Conservation (phyloP, 1,140 invertebrate species). For the Drosophila nebulosa region DNA sequence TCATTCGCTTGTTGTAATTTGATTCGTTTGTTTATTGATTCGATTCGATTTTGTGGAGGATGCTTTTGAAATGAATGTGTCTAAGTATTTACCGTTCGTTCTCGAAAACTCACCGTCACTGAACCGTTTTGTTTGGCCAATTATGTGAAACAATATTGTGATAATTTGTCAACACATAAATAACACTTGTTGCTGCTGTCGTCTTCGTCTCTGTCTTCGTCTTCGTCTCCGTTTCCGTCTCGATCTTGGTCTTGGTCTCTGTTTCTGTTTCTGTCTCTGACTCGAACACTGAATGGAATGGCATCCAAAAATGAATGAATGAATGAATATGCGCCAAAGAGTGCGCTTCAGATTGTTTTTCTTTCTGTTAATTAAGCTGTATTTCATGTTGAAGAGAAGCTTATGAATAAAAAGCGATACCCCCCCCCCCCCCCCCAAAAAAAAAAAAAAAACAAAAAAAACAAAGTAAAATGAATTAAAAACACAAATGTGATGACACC, state of each 20-base stretch:
- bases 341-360: slow-evolving; percentile 40
- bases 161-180: slow-evolving; percentile 57
- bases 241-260: too few relatives aligned
- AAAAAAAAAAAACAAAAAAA: slow-evolving; percentile 15
- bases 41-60: too few relatives aligned
- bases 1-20: slow-evolving; percentile 56
- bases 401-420: slow-evolving; percentile 70
- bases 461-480: slow-evolving; percentile 13
- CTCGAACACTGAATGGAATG: not conserved
- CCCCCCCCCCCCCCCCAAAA: too few relatives aligned
- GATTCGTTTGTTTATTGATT: slow-evolving; percentile 48
- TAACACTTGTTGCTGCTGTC: slow-evolving; percentile 18
- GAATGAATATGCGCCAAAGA: slow-evolving; percentile 36
- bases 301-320: slow-evolving; percentile 58
- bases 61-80: too few relatives aligned
- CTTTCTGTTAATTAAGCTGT: slow-evolving; percentile 75
- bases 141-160: slow-evolving; percentile 49
- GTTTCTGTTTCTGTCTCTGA: not conserved
- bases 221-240: too few relatives aligned
- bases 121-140: slow-evolving; percentile 39
- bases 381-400: slow-evolving; percentile 68
- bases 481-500: slow-evolving; percentile 61
- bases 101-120: not conserved
- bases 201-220: not conserved
- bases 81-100: slow-evolving; percentile 49